Percentiles rank a stretch among this genome's conserved stretches.
Conservation (phyloP, 2,113 vertebrate genomes). For the Ctenomys sociabilis region DNA sequence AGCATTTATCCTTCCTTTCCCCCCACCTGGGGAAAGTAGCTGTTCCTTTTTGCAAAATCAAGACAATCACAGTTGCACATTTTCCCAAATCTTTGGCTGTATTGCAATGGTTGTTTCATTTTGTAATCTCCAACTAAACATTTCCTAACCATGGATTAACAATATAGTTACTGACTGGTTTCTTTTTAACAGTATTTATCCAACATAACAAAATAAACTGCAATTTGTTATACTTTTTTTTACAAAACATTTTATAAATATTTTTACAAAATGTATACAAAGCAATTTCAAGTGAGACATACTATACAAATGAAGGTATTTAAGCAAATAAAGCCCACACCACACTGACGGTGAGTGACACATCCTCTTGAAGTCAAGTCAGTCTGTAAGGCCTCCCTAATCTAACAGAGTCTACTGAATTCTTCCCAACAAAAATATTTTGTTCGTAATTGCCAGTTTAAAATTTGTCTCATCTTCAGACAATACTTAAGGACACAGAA, state of each 20-base stretch:
- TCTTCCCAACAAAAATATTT: constrained; percentile 85
- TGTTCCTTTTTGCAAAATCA: constrained; percentile 86
- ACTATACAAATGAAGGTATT: constrained; percentile 93
- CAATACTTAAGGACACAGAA: constrained; percentile 88
- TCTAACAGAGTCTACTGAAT: constrained; percentile 88
- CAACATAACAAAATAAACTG: constrained; percentile 96
- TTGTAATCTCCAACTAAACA: constrained; percentile 91
- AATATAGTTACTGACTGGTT: constrained; percentile 91
- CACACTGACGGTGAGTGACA: constrained; percentile 89
- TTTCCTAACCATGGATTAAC: constrained; percentile 91
- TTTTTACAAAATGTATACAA: constrained; percentile 96
- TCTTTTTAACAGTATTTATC: constrained; percentile 92
- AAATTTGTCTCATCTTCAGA: constrained; percentile 88
- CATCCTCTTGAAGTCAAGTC: constrained; percentile 88
- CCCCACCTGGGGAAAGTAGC: constrained; percentile 67
- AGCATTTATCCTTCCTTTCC: constrained; percentile 47
- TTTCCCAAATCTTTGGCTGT: constrained; percentile 94
- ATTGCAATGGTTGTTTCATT: constrained; percentile 93
- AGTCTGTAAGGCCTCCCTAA: constrained; percentile 91
- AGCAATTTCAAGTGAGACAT: constrained; percentile 94
- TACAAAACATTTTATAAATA: constrained; percentile 95
- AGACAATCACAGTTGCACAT: constrained; percentile 89
- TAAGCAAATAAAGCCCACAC: constrained; percentile 91
- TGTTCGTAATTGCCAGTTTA: constrained; percentile 88
- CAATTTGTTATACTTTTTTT: constrained; percentile 92